Conservation (phyloP, 1,140 invertebrate species). For the Holcopasites calliopsidis region DNA sequence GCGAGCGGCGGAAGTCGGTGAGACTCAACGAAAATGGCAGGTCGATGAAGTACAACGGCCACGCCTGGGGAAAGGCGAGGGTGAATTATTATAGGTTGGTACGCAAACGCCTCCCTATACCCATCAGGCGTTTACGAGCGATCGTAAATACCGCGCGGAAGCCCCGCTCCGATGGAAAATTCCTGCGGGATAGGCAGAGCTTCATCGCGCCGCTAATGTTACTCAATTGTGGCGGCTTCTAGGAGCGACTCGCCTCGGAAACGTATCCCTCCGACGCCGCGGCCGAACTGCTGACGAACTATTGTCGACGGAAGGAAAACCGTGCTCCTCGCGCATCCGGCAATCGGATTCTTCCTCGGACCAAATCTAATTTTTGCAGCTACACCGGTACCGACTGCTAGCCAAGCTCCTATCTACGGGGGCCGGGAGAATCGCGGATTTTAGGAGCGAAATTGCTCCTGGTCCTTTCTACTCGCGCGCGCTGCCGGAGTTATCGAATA, state of each 20-base stretch:
- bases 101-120: slow-evolving; percentile 22
- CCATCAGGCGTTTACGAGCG: slow-evolving; percentile 45
- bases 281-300: slow-evolving; percentile 60
- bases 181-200: slow-evolving; percentile 22
- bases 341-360: slow-evolving; percentile 52
- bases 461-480: slow-evolving; percentile 40
- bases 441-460: slow-evolving; percentile 13
- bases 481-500: slow-evolving; percentile 70
- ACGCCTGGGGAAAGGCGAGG: slow-evolving; percentile 3
- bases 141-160: slow-evolving; percentile 58
- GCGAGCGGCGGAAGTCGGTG: slow-evolving; percentile 20
- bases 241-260: slow-evolving; percentile 2
- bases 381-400: slow-evolving; percentile 19
- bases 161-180: slow-evolving; percentile 37
- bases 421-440: slow-evolving; percentile 30
- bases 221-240: slow-evolving; percentile 38
- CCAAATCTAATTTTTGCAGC: slow-evolving; percentile 66
- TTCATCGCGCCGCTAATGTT: slow-evolving; percentile 58
- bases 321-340: slow-evolving; percentile 37
- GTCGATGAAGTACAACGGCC: slow-evolving; percentile 36
- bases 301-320: slow-evolving; percentile 55
- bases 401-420: slow-evolving; percentile 42
- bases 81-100: slow-evolving; percentile 22
- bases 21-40: slow-evolving; percentile 6
- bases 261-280: slow-evolving; percentile 16